Percentiles rank a stretch among this genome's conserved stretches.
Evolutionary conservation across 2,797 vertebrate genomes (phyloP).

Genomic region (Liasis olivaceus): DNA sequence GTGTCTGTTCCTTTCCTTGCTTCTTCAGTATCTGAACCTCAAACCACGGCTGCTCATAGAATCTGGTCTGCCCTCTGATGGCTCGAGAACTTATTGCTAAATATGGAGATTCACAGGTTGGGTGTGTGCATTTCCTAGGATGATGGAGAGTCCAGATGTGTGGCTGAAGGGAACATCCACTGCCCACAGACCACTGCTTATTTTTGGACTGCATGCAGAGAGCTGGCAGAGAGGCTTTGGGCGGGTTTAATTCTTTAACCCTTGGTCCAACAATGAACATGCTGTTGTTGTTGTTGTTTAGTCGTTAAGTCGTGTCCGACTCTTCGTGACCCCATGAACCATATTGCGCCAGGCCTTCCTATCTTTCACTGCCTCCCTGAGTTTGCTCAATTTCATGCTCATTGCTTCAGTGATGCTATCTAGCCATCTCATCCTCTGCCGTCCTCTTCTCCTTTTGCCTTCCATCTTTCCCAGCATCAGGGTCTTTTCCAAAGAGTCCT

Average conservation of each 20-base stretch:
- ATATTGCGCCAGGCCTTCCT: too few species aligned
- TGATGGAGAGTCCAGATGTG: constrained; percentile 1
- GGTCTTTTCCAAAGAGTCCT: too few species aligned
- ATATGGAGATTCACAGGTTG: not conserved
- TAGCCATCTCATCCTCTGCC: too few species aligned
- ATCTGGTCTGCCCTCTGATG: not conserved
- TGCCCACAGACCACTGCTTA: constrained; percentile 18
- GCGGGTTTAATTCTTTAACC: constrained; percentile 10
- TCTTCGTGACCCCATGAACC: too few species aligned
- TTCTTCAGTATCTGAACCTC: not conserved
- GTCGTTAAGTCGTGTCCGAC: too few species aligned
- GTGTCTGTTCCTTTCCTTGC: not conserved
- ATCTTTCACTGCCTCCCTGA: too few species aligned
- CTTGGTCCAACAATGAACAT: not conserved
- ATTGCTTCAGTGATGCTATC: too few species aligned
- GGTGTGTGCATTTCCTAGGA: constrained; percentile 1
- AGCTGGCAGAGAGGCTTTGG: not conserved
- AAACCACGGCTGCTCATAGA: not conserved
- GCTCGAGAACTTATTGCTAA: too few species aligned
- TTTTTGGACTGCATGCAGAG: not conserved
- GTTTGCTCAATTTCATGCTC: too few species aligned
- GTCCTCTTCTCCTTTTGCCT: too few species aligned
- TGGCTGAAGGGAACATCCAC: not conserved
- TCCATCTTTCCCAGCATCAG: too few species aligned
- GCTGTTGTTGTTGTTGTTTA: too few species aligned